phyloP scores from a whole-genome alignment of 1,140 invertebrate genomes.

The Diplogasteroides magnus region DNA sequence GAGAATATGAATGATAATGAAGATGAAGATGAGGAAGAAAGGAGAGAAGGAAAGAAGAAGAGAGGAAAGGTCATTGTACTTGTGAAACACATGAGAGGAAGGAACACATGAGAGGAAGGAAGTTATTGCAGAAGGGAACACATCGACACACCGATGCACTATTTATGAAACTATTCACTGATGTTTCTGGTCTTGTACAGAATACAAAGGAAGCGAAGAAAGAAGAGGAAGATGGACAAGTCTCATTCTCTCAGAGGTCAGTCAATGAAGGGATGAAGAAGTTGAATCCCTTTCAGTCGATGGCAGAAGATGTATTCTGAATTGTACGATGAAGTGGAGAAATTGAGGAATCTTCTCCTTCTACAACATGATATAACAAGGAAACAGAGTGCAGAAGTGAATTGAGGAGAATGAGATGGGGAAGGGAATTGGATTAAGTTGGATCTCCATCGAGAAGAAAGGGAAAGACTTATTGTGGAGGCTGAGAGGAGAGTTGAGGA shows the following conservation, averaged over 20 bases:
- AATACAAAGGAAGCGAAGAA: slow-evolving; percentile 7
- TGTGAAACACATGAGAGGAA: too few relatives aligned
- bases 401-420: background rate
- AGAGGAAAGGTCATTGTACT: background rate
- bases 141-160: background rate
- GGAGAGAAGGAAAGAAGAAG: background rate
- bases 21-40: background rate
- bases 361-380: slow-evolving; percentile 46
- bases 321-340: slow-evolving; percentile 48
- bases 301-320: slow-evolving; percentile 53
- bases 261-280: too few relatives aligned
- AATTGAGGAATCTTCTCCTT: slow-evolving; percentile 43
- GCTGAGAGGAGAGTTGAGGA: slow-evolving; percentile 38
- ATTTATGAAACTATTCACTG: background rate
- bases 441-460: slow-evolving; percentile 25
- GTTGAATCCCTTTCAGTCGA: slow-evolving; percentile 25
- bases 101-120: too few relatives aligned
- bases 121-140: background rate
- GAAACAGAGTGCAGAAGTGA: slow-evolving; percentile 41
- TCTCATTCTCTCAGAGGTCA: slow-evolving; percentile 11
- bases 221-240: background rate
- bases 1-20: too few relatives aligned
- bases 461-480: slow-evolving; percentile 25
- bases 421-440: slow-evolving; percentile 30
- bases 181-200: slow-evolving; percentile 1